phyloP scores from a whole-genome alignment of 2,797 vertebrate genomes.

The Falco cherrug region DNA sequence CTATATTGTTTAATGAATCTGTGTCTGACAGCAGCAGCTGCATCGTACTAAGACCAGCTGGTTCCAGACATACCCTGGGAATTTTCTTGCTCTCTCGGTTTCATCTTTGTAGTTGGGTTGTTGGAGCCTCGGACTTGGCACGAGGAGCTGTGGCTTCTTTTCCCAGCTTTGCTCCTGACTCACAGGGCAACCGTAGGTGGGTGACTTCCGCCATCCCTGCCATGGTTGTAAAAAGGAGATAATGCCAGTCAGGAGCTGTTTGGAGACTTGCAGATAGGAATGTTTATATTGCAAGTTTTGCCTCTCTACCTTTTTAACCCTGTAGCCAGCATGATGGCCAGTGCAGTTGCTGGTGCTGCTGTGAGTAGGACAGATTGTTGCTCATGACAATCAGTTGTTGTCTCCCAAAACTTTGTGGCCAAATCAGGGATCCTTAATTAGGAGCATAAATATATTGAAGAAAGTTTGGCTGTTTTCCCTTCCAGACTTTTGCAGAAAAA shows the following conservation, averaged over 20 bases:
- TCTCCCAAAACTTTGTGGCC: neutral
- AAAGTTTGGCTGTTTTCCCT: neutral
- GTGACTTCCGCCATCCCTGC: neutral
- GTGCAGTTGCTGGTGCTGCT: neutral
- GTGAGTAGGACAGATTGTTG: neutral
- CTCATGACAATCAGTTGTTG: neutral
- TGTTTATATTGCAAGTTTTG: neutral
- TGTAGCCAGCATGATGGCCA: neutral
- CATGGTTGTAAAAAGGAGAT: neutral
- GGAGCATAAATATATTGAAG: neutral
- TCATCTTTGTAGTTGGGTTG: conserved; percentile 27
- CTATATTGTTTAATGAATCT: neutral
- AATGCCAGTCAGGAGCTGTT: neutral
- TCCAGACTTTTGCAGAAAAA: neutral
- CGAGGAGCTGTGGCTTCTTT: neutral
- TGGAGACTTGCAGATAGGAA: neutral
- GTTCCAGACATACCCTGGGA: conserved; percentile 50
- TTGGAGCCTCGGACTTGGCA: conserved; percentile 39
- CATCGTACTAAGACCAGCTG: conserved; percentile 17
- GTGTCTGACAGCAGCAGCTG: conserved; percentile 68
- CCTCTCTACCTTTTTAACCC: neutral
- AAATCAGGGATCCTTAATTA: neutral
- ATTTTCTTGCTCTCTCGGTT: conserved; percentile 4
- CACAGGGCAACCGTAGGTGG: neutral
- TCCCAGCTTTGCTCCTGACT: conserved; percentile 52